phyloP scores from a whole-genome alignment of 2,113 vertebrate genomes.

The Xyliphius kryptos region DNA sequence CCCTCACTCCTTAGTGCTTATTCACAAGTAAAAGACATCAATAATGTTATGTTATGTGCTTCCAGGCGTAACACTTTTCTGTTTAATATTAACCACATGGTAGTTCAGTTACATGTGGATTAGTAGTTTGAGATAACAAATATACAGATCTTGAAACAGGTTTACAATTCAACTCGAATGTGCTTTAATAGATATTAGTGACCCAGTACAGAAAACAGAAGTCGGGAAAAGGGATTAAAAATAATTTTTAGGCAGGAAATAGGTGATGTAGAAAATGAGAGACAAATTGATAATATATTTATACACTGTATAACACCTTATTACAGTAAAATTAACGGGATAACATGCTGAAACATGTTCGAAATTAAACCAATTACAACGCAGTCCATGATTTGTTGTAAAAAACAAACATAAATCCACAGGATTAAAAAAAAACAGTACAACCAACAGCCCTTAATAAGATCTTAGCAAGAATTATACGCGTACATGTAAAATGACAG shows the following conservation, averaged over 20 bases:
- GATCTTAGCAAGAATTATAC: too few relatives aligned
- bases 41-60: too few relatives aligned
- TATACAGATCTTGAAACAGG: slow-evolving; percentile 7
- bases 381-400: slow-evolving; percentile 29
- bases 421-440: slow-evolving; percentile 46
- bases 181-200: slow-evolving; percentile 34
- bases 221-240: background rate
- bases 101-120: too few relatives aligned
- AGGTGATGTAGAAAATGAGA: slow-evolving; percentile 3
- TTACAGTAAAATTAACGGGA: slow-evolving; percentile 4
- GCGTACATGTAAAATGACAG: background rate
- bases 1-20: too few relatives aligned
- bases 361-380: too few relatives aligned
- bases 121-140: too few relatives aligned
- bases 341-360: slow-evolving; percentile 16
- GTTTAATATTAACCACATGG: too few relatives aligned
- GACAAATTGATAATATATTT: slow-evolving; percentile 13
- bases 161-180: too few relatives aligned
- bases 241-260: slow-evolving; percentile 14
- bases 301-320: slow-evolving; percentile 24
- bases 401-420: slow-evolving; percentile 40
- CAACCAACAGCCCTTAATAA: slow-evolving; percentile 22
- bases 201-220: slow-evolving; percentile 22
- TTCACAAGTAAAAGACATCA: too few relatives aligned
- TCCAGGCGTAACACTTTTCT: too few relatives aligned